These are phyloP conservation scores for Pomacea canaliculata DNA, from an alignment of 2,888 invertebrate species.

Conservation along the genomic window DNA sequence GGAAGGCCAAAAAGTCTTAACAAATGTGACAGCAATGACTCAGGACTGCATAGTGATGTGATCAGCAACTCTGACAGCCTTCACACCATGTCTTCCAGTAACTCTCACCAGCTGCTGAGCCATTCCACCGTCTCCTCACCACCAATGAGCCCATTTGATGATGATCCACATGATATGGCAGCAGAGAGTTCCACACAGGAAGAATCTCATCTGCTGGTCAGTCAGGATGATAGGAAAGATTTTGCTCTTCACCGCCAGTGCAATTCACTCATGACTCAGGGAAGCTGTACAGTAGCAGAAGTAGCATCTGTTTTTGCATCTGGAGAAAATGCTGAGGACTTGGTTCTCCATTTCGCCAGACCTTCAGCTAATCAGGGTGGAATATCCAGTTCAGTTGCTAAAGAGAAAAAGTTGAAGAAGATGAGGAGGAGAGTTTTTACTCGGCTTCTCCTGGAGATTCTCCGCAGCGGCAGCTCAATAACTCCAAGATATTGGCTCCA, in stretches of 20 bases:
- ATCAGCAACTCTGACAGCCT: conserved; percentile 53
- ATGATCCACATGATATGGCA: background rate
- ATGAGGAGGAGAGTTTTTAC: conserved; percentile 19
- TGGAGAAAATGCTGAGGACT: too few relatives aligned
- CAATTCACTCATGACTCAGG: too few relatives aligned
- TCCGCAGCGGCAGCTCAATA: conserved; percentile 10
- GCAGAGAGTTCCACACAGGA: too few relatives aligned
- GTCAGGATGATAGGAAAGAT: too few relatives aligned
- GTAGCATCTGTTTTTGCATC: too few relatives aligned
- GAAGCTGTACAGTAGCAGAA: too few relatives aligned
- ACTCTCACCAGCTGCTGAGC: conserved; percentile 34
- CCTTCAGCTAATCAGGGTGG: background rate
- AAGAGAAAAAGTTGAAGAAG: background rate
- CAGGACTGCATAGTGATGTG: conserved; percentile 62
- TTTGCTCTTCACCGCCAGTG: too few relatives aligned
- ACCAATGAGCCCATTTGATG: conserved; percentile 5
- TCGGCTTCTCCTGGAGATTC: conserved; percentile 12
- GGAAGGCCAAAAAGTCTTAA: conserved; percentile 34
- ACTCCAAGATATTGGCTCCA: too few relatives aligned
- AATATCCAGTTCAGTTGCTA: background rate
- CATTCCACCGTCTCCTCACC: conserved; percentile 5
- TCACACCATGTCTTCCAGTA: conserved; percentile 44
- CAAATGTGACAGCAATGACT: conserved; percentile 63
- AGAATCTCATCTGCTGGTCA: too few relatives aligned
- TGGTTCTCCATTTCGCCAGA: background rate